Evolutionary conservation across 2,113 vertebrate species (phyloP).

Genomic region (Rhea pennata): DNA sequence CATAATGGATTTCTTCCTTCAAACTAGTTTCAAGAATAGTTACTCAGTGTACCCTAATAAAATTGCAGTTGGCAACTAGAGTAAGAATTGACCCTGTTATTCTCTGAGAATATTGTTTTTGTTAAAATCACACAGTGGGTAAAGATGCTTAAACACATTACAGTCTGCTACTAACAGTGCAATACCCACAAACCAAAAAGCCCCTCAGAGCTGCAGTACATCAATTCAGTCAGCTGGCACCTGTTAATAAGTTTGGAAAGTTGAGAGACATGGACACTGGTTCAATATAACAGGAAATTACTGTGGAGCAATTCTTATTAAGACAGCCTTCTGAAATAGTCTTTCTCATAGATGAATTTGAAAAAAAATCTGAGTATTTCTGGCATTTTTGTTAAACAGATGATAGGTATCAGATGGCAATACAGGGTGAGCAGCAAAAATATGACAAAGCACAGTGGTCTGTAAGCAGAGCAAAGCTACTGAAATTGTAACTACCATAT

Average conservation of each 20-base stretch:
- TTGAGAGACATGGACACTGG: not conserved
- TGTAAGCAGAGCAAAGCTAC: slow-evolving; percentile 54
- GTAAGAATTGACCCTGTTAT: not conserved
- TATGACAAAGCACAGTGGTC: slow-evolving; percentile 53
- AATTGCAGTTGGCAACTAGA: not conserved
- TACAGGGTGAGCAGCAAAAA: slow-evolving; percentile 23
- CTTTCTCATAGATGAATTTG: not conserved
- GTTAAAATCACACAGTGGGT: not conserved
- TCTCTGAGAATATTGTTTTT: not conserved
- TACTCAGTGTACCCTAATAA: not conserved
- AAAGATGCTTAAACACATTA: not conserved
- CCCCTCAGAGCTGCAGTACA: not conserved
- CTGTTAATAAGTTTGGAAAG: not conserved
- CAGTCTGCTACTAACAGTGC: not conserved
- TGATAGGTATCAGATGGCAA: slow-evolving; percentile 42
- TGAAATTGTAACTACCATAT: slow-evolving; percentile 21
- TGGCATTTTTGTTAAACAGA: slow-evolving; percentile 35
- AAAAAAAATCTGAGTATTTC: not conserved
- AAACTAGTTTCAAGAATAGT: not conserved
- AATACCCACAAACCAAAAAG: not conserved
- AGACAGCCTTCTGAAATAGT: slow-evolving; percentile 38
- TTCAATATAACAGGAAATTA: slow-evolving; percentile 47
- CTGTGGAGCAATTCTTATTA: slow-evolving; percentile 15
- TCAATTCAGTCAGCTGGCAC: not conserved
- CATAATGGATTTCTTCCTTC: not conserved